Conservation (phyloP, 2,797 vertebrate genomes). For the Malurus leucopterus region DNA sequence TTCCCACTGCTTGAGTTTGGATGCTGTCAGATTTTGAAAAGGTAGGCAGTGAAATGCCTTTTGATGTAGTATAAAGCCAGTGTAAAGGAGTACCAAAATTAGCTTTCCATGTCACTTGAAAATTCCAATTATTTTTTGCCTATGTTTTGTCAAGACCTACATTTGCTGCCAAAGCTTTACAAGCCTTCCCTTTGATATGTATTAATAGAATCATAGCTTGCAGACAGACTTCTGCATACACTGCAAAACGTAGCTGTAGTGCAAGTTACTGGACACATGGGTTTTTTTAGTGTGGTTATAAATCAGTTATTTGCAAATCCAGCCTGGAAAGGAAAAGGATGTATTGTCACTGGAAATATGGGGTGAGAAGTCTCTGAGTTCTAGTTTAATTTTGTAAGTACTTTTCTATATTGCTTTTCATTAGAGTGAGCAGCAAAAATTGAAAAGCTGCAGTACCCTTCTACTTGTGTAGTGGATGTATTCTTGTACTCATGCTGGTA, state of each 20-base stretch:
- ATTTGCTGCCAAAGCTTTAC: slow-evolving; percentile 12
- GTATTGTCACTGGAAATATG: neutral
- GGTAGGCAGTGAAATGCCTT: neutral
- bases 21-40: slow-evolving; percentile 33
- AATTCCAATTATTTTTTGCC: slow-evolving; percentile 24
- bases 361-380: neutral
- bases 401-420: neutral
- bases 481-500: neutral
- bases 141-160: neutral
- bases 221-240: neutral
- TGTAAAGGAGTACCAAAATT: slow-evolving; percentile 4
- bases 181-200: neutral
- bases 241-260: neutral
- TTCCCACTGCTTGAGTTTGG: neutral
- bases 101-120: neutral
- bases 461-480: neutral
- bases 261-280: neutral
- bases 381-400: neutral
- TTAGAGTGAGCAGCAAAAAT: neutral
- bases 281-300: neutral
- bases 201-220: neutral
- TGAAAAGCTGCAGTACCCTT: neutral
- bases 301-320: neutral
- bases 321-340: neutral
- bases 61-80: neutral